Percentiles rank a stretch among this genome's conserved stretches.
These are phyloP conservation scores for Drosophila incognita DNA, from an alignment of 2,888 invertebrate species.

Conservation along the genomic window DNA sequence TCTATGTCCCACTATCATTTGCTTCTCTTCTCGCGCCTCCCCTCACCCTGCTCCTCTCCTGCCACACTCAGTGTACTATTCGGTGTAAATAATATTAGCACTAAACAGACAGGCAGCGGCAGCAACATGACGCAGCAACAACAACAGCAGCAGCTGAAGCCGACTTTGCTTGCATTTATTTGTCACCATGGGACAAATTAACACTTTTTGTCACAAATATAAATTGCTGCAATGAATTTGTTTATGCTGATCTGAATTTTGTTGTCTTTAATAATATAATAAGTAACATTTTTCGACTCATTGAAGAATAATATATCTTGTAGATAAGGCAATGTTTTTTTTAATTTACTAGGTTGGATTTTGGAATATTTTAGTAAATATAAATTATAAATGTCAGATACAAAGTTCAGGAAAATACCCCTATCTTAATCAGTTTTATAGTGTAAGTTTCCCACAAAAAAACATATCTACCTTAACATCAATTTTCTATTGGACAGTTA, in stretches of 20 bases:
- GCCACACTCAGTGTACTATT: not conserved
- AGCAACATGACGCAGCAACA: slow-evolving; percentile 10
- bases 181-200: not conserved
- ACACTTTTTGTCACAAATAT: not conserved
- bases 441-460: too few relatives aligned
- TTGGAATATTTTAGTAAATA: too few relatives aligned
- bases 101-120: slow-evolving; percentile 54
- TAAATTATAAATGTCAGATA: too few relatives aligned
- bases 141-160: slow-evolving; percentile 13
- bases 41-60: not conserved
- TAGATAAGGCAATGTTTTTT: not conserved
- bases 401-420: too few relatives aligned
- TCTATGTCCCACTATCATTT: slow-evolving; percentile 61
- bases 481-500: too few relatives aligned
- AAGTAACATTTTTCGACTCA: not conserved
- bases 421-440: too few relatives aligned
- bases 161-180: slow-evolving; percentile 13
- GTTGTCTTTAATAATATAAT: not conserved
- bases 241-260: not conserved
- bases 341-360: too few relatives aligned
- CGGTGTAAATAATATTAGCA: slow-evolving; percentile 73
- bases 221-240: not conserved
- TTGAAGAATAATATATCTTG: not conserved
- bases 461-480: too few relatives aligned
- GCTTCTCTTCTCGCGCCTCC: not conserved